Evolutionary conservation across 2,888 invertebrate genomes (phyloP).

Genomic region (Coelopa pilipes): DNA sequence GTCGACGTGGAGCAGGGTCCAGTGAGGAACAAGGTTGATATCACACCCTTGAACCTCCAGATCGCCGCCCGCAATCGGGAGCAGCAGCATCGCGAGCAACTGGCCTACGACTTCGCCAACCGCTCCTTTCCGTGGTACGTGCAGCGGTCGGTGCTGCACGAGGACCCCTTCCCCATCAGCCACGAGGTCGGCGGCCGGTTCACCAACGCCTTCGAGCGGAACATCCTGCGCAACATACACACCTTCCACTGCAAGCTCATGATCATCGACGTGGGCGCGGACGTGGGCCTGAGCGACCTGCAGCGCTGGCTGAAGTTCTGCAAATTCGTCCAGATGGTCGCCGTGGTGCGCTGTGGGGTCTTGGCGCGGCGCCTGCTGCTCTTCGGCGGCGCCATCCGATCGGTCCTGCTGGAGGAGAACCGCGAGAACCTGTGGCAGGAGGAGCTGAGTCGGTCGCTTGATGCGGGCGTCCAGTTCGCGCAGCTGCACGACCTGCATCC

Average conservation of each 20-base stretch:
- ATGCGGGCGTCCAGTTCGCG: constrained; percentile 48
- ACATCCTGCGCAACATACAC: constrained; percentile 49
- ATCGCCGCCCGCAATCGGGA: constrained; percentile 34
- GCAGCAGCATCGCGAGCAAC: constrained; percentile 47
- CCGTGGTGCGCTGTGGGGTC: constrained; percentile 50
- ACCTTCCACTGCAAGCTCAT: constrained; percentile 52
- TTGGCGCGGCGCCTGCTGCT: constrained; percentile 49
- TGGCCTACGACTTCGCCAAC: constrained; percentile 56
- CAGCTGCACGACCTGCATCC: constrained; percentile 42
- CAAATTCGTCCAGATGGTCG: constrained; percentile 51
- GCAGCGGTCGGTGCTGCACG: constrained; percentile 45
- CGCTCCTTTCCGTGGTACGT: constrained; percentile 51
- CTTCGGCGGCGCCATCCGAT: constrained; percentile 46
- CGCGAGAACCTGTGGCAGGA: constrained; percentile 52
- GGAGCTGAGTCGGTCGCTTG: constrained; percentile 49
- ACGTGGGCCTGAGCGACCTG: constrained; percentile 49
- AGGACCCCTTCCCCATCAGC: constrained; percentile 45
- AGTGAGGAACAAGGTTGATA: constrained; percentile 24
- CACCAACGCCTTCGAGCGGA: constrained; percentile 45
- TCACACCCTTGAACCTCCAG: constrained; percentile 47
- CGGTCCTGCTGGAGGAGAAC: constrained; percentile 49
- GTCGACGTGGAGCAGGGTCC: constrained; percentile 34
- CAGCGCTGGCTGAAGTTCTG: constrained; percentile 57
- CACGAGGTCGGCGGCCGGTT: constrained; percentile 45
- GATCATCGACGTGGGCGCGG: constrained; percentile 52